Base-by-base conservation (phyloP, 53 echinoderm and acorn worm genomes). In the Echinarachnius parma region DNA sequence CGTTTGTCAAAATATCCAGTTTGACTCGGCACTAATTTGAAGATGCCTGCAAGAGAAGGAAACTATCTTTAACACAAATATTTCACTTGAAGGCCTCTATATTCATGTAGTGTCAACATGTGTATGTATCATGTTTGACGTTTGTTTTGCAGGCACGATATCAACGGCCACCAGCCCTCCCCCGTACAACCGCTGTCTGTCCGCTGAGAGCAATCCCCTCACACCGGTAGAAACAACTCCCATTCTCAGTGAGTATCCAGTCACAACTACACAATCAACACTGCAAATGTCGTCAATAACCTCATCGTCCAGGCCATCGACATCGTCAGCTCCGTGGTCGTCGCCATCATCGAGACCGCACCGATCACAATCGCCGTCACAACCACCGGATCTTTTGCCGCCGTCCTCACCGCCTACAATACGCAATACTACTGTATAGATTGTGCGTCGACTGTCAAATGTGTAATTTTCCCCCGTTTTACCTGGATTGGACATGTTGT, bases 181-280 rank as follows among this genome's bases (percentile, higher is more conserved):
- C 2, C 74, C 74, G 1, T 72, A 72, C 74, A 26, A 72, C 26
- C 55, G 57, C 16, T 72, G 74, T 15, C 74, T 39, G 58, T 72
- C 74, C 2, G 16, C n/a, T 0, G 57, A 55, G 10, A 56, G 74
- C 19, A 57, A 34, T 25, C 74, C 74, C 20, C 23, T 56, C 39
- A 72, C 74, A 34, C 74, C 57, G 27, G 20, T 53, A n/a, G 65
- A 65, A 28, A 28, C 47, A 4, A 13, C 47, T 14, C 65, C 65
- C 29, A 65, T 65, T n/a, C n/a, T n/a, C n/a, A n/a, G n/a, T n/a
- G n/a, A n/a, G 65, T 18, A 45, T 25, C 28, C 45, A 16, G 16
- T 19, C 52, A 47, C 19, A 32, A 60, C 34, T 9, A 14, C 31
- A 37, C 16, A 35, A 39, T 30, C 62, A 22, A 9, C 5, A n/a